These are phyloP conservation scores for Adrianichthys oophorus DNA, from an alignment of 2,797 vertebrate species.

Conservation along the genomic window DNA sequence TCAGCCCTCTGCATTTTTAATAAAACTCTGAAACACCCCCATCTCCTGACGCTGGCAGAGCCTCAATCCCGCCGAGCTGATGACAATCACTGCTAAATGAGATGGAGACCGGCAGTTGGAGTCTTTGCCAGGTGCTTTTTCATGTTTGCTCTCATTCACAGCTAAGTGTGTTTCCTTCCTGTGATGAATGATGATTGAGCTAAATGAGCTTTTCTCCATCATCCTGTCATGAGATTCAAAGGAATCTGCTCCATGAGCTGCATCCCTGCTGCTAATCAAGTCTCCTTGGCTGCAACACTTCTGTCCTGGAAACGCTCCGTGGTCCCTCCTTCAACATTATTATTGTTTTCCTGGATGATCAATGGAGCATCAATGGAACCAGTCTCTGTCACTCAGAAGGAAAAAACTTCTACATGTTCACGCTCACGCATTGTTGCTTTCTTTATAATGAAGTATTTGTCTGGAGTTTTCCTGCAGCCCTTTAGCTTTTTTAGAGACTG, in stretches of 20 bases:
- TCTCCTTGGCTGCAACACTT: conserved; percentile 9
- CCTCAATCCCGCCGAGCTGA: conserved; percentile 12
- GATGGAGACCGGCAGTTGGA: conserved; percentile 22
- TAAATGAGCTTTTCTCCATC: conserved; percentile 38
- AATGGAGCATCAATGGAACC: neutral
- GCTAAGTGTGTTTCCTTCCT: conserved; percentile 32
- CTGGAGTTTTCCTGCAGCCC: too few relatives aligned
- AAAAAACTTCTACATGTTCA: too few relatives aligned
- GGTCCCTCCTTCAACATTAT: neutral
- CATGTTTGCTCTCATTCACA: conserved; percentile 18
- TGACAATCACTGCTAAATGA: conserved; percentile 20
- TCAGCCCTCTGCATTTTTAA: too few relatives aligned
- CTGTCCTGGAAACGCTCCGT: conserved; percentile 9
- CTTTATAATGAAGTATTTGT: too few relatives aligned
- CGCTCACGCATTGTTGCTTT: neutral
- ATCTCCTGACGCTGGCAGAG: too few relatives aligned
- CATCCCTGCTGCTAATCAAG: neutral
- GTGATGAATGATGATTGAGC: conserved; percentile 14
- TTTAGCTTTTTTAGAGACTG: too few relatives aligned
- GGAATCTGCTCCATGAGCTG: neutral
- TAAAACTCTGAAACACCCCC: too few relatives aligned
- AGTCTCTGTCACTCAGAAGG: neutral
- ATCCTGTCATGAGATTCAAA: conserved; percentile 23
- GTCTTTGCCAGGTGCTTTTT: conserved; percentile 37
- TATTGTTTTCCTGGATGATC: neutral